These are phyloP conservation scores for Spheniscus humboldti DNA, from an alignment of 2,797 vertebrate species.

Conservation along the genomic window DNA sequence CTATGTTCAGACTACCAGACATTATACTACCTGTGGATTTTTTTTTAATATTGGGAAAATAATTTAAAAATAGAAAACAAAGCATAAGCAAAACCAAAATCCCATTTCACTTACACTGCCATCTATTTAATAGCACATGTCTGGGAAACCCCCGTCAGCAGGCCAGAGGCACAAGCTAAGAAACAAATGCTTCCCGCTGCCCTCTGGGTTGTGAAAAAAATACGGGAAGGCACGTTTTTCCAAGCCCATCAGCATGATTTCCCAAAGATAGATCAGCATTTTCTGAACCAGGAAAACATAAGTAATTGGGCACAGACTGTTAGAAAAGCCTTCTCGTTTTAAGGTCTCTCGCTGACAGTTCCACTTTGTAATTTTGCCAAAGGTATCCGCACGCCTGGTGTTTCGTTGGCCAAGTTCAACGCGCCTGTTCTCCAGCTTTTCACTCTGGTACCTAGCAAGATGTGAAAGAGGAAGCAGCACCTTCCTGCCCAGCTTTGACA, in stretches of 20 bases:
- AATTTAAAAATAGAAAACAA: not conserved
- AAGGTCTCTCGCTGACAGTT: not conserved
- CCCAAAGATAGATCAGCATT: not conserved
- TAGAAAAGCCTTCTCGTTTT: not conserved
- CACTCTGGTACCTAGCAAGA: not conserved
- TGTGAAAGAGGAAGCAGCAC: not conserved
- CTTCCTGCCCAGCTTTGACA: conserved; percentile 11
- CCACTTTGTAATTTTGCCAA: not conserved
- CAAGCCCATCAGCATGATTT: not conserved
- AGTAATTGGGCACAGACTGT: not conserved
- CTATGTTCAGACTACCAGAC: not conserved
- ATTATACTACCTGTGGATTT: not conserved
- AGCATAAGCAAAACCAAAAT: not conserved
- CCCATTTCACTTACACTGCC: not conserved
- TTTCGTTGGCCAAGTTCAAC: rapidly evolving
- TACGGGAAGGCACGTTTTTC: not conserved
- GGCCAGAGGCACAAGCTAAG: not conserved
- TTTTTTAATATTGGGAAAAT: not conserved
- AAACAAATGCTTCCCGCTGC: not conserved
- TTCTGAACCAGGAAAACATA: not conserved
- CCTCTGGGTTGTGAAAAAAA: not conserved
- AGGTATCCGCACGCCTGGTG: not conserved
- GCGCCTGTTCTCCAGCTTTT: not conserved
- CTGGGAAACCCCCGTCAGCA: not conserved
- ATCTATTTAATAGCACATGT: not conserved